Percentiles rank a stretch among this genome's conserved stretches.
Conservation (phyloP, 2,113 vertebrate genomes). For the Gorilla gorilla region DNA sequence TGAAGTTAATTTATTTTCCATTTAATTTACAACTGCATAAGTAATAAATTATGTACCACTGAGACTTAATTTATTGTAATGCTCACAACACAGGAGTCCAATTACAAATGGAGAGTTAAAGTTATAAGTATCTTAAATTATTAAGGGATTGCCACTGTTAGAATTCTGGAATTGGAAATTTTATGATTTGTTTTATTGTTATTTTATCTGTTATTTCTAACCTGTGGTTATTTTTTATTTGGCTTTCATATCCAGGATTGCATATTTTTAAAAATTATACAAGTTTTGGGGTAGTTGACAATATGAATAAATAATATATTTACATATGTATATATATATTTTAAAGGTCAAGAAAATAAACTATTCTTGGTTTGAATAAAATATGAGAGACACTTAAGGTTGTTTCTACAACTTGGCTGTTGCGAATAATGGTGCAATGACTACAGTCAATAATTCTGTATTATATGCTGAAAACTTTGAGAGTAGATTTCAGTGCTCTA, state of each 20-base stretch:
- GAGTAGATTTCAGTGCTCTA: neutral
- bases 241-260: neutral
- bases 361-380: neutral
- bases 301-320: neutral
- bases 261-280: neutral
- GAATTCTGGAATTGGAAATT: slow-evolving; percentile 13
- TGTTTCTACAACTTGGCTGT: neutral
- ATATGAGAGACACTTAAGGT: neutral
- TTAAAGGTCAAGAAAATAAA: neutral
- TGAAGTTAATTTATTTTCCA: slow-evolving; percentile 19
- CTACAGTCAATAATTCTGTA: neutral
- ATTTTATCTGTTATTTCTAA: neutral
- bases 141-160: neutral
- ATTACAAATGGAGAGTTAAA: slow-evolving; percentile 12
- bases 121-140: slow-evolving; percentile 11
- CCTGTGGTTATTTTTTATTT: neutral
- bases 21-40: slow-evolving; percentile 9
- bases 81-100: neutral
- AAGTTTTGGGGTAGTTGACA: neutral
- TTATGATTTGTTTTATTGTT: neutral
- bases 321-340: neutral
- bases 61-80: neutral
- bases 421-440: neutral
- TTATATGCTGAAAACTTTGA: neutral
- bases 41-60: slow-evolving; percentile 30